Conservation (phyloP, 2,888 invertebrate species). For the Anthoptus insignis region DNA sequence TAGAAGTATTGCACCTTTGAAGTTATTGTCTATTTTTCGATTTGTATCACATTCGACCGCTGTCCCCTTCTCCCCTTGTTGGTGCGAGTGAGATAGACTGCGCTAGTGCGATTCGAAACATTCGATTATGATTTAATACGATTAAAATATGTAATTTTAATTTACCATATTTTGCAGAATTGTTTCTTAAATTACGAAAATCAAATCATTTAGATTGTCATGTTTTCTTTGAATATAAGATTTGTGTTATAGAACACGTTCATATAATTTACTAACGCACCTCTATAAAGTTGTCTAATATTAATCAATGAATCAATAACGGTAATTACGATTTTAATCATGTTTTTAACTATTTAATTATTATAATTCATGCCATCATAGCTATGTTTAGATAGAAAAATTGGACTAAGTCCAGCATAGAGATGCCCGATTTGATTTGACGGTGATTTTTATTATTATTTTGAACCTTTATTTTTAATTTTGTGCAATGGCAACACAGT, state of each 20-base stretch:
- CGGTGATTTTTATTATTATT: slow-evolving; percentile 13
- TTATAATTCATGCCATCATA: slow-evolving; percentile 32
- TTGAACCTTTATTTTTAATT: slow-evolving; percentile 27
- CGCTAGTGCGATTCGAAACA: slow-evolving; percentile 23
- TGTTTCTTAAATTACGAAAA: not conserved
- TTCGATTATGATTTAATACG: slow-evolving; percentile 16
- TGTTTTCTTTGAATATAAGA: not conserved
- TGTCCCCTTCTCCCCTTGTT: slow-evolving; percentile 9
- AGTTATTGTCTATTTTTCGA: slow-evolving; percentile 11
- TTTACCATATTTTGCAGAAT: not conserved
- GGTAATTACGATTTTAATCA: slow-evolving; percentile 26
- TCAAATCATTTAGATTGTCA: not conserved
- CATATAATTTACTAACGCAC: slow-evolving; percentile 31
- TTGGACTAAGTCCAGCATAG: slow-evolving; percentile 37
- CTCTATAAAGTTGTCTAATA: slow-evolving; percentile 22
- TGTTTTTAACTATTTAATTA: slow-evolving; percentile 29
- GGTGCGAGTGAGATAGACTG: slow-evolving; percentile 15
- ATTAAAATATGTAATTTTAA: not conserved
- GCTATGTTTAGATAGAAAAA: slow-evolving; percentile 34
- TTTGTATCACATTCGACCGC: slow-evolving; percentile 13
- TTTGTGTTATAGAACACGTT: not conserved
- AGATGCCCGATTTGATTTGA: slow-evolving; percentile 22
- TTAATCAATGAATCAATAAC: slow-evolving; percentile 25
- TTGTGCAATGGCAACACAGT: slow-evolving; percentile 28
- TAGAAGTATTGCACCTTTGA: slow-evolving; percentile 55